Percentiles rank a stretch among this genome's conserved stretches.
Conservation (phyloP, 2,113 vertebrate genomes). For the Brienomyrus longianalis region DNA sequence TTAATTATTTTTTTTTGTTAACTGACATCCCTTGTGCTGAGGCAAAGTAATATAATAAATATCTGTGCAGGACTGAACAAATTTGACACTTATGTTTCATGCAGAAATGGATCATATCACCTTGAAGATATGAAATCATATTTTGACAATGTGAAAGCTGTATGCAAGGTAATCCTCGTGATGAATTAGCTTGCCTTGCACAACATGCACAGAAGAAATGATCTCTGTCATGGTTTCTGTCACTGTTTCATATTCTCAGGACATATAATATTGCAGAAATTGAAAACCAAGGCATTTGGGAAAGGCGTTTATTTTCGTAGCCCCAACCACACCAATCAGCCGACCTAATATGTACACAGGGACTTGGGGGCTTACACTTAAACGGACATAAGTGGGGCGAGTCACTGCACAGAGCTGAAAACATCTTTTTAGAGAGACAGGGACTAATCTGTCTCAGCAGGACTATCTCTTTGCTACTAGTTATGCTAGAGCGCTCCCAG, state of each 20-base stretch:
- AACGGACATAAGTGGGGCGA: not conserved
- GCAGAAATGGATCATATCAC: constrained; percentile 18
- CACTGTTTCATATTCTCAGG: not conserved
- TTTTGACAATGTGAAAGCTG: not conserved
- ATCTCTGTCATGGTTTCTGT: not conserved
- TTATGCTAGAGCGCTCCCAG: not conserved
- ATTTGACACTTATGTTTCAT: constrained; percentile 14
- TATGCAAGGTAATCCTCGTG: not conserved
- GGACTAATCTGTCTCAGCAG: not conserved
- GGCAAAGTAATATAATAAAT: not conserved
- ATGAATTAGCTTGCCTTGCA: not conserved
- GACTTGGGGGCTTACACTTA: not conserved
- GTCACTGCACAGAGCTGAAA: not conserved
- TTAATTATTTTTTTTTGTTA: not conserved
- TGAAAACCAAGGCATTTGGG: not conserved
- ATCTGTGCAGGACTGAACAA: not conserved
- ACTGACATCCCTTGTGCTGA: not conserved
- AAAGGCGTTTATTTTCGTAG: not conserved
- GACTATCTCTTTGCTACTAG: not conserved
- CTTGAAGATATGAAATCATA: not conserved
- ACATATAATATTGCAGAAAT: not conserved
- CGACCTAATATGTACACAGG: not conserved
- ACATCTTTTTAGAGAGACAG: not conserved
- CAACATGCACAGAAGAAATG: not conserved
- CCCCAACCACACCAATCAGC: not conserved